Base-by-base conservation (phyloP, 2,888 invertebrate genomes). In the Desoria tigrina region DNA sequence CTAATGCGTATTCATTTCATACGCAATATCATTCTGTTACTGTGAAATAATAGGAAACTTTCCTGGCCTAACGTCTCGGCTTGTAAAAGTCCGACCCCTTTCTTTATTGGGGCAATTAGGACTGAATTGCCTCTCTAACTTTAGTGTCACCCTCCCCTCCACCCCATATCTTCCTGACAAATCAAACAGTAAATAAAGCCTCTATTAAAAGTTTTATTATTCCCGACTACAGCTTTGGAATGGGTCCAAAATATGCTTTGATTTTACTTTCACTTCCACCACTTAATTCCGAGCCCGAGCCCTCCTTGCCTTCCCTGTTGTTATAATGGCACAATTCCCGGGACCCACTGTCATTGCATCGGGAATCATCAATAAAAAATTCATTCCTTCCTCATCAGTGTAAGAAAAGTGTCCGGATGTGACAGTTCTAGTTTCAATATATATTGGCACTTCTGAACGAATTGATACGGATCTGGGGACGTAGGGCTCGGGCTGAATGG, bases 161-260 rank as follows among this genome's bases (percentile, higher is more conserved):
- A 11, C 54, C 51, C 54, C 32, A 28, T 45, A 45, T 45, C 45
- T 45, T 18, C n/a, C 45, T 45, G 21, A 18, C 45, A 32, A 32
- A 32, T 32, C 32, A 32, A 58, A 58, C 28, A 71, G 67, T 68
- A 68, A 71, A 71, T 71, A 71, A 71, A 71, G 63, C 65, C 57
- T 59, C 65, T 70, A 71, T 71, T 68, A 71, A 68, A 68, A 71
- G 61, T 65, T 62, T 66, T 70, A 39, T 59, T 27, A 26, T 57
- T n/a, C 24, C 45, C 4, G 23, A 42, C 18, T 23, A 42, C 11
- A 42, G 42, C 24, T 16, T 28, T 59, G 59, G 59, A 59, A 16
- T 11, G 7, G 27, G 27, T 59, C 59, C 59, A 59, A 59, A 59
- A 59, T 59, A 59, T 59, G 59, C 59, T 59, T 45, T 45, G 57